A percentile compares a stretch with the other conserved stretches of the same genome.
Conservation (phyloP, 2,797 vertebrate species). For the Cichlasoma orientale region DNA sequence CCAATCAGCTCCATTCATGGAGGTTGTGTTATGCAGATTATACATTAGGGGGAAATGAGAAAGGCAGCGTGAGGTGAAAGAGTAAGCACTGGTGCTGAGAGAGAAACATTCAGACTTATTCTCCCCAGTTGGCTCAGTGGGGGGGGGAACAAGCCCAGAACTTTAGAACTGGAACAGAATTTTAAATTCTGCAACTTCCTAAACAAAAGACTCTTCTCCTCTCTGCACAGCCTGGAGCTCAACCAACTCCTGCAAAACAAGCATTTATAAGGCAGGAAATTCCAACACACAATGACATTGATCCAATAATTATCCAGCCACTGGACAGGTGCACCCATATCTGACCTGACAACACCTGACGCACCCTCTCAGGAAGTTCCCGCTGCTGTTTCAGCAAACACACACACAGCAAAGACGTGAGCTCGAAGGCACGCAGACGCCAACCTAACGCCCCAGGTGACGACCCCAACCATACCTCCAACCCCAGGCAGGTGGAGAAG, state of each 20-base stretch:
- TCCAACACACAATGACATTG: too few species aligned
- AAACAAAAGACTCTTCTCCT: not conserved
- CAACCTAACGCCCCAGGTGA: too few species aligned
- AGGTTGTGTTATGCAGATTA: not conserved
- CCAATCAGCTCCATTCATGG: not conserved
- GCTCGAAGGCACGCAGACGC: not conserved
- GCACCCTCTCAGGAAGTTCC: fast-evolving
- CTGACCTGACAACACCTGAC: not conserved
- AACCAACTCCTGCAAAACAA: not conserved
- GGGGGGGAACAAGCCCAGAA: not conserved
- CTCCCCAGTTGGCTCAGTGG: not conserved
- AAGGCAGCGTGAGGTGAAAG: not conserved
- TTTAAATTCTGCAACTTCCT: fast-evolving
- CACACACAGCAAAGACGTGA: not conserved
- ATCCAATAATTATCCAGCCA: too few species aligned
- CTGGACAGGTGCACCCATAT: not conserved
- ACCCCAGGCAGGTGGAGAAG: not conserved
- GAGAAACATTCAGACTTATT: too few species aligned
- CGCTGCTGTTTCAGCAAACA: not conserved
- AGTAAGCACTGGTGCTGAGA: not conserved
- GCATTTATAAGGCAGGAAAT: not conserved
- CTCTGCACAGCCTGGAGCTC: not conserved
- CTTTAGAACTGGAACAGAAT: not conserved
- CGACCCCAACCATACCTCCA: fast-evolving
- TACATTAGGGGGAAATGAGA: not conserved